These are phyloP conservation scores for Sinohyriopsis cumingii DNA, from an alignment of 2,888 invertebrate genomes.

Conservation along the genomic window DNA sequence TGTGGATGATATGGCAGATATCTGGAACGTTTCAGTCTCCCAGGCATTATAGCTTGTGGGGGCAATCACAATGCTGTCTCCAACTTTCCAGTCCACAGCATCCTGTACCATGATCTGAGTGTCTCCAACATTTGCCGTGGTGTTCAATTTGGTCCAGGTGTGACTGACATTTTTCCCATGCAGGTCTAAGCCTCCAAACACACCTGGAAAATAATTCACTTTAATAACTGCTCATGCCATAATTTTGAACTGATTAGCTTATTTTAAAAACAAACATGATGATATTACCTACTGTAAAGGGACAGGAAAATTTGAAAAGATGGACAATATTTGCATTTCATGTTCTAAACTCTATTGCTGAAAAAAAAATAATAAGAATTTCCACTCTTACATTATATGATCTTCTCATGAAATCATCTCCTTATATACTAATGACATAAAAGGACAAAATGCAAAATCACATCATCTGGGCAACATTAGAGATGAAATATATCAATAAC, in stretches of 20 bases:
- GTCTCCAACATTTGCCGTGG: conserved; percentile 48
- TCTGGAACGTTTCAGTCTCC: conserved; percentile 59
- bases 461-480: too few relatives aligned
- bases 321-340: neutral
- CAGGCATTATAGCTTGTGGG: conserved; percentile 55
- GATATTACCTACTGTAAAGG: neutral
- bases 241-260: neutral
- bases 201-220: conserved; percentile 37
- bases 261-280: neutral
- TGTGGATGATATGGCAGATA: conserved; percentile 42
- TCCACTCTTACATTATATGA: too few relatives aligned
- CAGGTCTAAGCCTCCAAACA: conserved; percentile 65
- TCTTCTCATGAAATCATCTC: too few relatives aligned
- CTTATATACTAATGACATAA: too few relatives aligned
- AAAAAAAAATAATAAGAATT: too few relatives aligned
- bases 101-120: conserved; percentile 47
- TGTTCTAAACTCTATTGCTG: neutral
- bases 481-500: too few relatives aligned
- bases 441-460: too few relatives aligned
- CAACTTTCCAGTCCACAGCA: conserved; percentile 52
- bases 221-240: neutral
- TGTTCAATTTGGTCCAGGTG: conserved; percentile 54
- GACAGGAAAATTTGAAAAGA: neutral
- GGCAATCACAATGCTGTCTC: conserved; percentile 60
- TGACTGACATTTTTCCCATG: conserved; percentile 54